Conservation (phyloP, 1,140 invertebrate species). For the Atopsyche davidsoni region DNA sequence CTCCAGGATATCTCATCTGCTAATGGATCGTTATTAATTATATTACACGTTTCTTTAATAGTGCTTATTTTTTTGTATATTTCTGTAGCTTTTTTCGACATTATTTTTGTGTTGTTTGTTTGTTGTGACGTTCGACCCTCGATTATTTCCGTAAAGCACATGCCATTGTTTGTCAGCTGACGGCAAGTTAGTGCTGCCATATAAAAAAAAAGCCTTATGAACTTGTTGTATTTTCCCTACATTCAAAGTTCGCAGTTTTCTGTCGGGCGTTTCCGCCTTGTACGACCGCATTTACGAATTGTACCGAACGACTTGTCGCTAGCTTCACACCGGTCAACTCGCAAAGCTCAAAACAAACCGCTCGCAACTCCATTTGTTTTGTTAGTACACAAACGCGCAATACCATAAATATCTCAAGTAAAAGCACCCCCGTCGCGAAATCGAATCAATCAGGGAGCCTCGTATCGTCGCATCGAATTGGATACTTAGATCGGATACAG, state of each 20-base stretch:
- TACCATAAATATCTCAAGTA: neutral
- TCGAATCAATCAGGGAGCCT: neutral
- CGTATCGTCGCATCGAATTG: slow-evolving; percentile 2
- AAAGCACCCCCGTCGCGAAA: neutral
- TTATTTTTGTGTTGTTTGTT: too few species aligned
- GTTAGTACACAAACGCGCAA: slow-evolving; percentile 19
- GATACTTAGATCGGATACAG: neutral
- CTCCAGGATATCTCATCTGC: slow-evolving; percentile 6
- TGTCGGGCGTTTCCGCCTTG: too few species aligned
- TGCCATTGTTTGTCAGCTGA: too few species aligned
- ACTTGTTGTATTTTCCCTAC: too few species aligned
- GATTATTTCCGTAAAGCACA: too few species aligned
- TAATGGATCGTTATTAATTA: neutral
- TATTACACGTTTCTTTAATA: slow-evolving; percentile 4
- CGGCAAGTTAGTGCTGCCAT: too few species aligned
- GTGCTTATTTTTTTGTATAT: slow-evolving; percentile 11
- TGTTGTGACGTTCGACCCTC: too few species aligned
- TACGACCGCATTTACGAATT: too few species aligned
- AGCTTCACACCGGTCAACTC: neutral
- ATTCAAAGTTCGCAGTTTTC: too few species aligned
- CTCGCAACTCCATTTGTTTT: slow-evolving; percentile 7
- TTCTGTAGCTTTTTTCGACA: too few species aligned
- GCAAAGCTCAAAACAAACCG: slow-evolving; percentile 12
- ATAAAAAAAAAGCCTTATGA: too few species aligned
- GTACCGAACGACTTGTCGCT: neutral